These are phyloP conservation scores for Manis crassicaudata DNA, from an alignment of 2,797 vertebrate species.

Conservation along the genomic window DNA sequence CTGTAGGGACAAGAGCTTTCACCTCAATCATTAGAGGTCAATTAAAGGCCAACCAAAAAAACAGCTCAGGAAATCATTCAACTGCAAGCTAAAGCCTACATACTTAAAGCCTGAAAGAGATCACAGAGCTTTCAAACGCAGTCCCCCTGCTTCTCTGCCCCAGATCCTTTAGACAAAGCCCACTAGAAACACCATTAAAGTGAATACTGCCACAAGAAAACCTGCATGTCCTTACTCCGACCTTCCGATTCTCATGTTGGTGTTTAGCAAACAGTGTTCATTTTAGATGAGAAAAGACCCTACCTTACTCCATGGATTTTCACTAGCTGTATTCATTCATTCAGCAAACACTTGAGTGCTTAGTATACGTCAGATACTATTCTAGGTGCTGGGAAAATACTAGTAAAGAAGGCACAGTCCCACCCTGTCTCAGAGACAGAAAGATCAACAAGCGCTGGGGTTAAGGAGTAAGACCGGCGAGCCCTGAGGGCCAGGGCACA, in stretches of 20 bases:
- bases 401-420: neutral
- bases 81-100: neutral
- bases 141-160: fast-evolving
- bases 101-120: neutral
- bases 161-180: neutral
- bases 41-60: neutral
- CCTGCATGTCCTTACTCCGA: neutral
- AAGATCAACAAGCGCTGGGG: neutral
- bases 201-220: neutral
- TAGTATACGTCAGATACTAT: neutral
- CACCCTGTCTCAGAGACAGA: neutral
- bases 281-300: neutral
- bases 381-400: neutral
- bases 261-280: neutral
- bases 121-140: neutral
- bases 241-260: neutral
- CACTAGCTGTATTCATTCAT: neutral
- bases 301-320: neutral
- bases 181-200: neutral
- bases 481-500: neutral
- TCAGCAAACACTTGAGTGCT: neutral
- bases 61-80: neutral
- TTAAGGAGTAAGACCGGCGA: neutral
- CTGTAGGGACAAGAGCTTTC: neutral
- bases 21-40: neutral